phyloP scores from a whole-genome alignment of 1,140 invertebrate species.

The Stenopsyche tienmushanensis region DNA sequence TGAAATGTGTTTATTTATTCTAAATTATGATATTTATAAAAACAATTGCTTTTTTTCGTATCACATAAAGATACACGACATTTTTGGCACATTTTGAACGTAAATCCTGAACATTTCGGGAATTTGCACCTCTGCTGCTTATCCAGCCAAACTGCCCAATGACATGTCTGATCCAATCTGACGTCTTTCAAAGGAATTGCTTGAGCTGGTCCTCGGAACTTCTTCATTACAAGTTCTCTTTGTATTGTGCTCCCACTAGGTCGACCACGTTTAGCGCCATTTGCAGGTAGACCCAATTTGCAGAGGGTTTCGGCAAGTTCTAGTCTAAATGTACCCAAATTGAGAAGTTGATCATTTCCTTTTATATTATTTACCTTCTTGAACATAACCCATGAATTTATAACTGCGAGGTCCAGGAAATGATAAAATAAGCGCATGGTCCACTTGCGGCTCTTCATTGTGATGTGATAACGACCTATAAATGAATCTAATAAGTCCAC shows the following conservation, averaged over 20 bases:
- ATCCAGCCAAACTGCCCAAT: constrained; percentile 17
- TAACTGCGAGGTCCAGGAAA: background rate
- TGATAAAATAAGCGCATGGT: background rate
- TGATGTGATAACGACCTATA: constrained; percentile 46
- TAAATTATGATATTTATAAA: constrained; percentile 48
- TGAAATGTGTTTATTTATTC: too few species aligned
- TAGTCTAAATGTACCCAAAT: background rate
- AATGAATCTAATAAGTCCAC: constrained; percentile 53
- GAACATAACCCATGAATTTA: background rate
- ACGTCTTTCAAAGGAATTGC: background rate
- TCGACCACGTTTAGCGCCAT: constrained; percentile 28
- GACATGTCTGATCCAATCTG: background rate
- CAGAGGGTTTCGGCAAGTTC: background rate
- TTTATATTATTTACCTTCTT: background rate
- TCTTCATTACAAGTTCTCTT: background rate
- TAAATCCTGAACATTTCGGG: constrained; percentile 44
- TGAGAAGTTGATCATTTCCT: background rate
- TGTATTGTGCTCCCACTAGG: background rate
- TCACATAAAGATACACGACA: constrained; percentile 46
- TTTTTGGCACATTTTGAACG: constrained; percentile 45
- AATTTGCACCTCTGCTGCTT: constrained; percentile 46
- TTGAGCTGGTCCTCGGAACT: background rate
- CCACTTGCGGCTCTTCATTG: background rate
- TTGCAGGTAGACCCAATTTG: constrained; percentile 44
- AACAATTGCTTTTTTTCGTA: constrained; percentile 46